These are phyloP conservation scores for Drosophila austrosaltans DNA, from an alignment of 2,888 invertebrate species.

Conservation along the genomic window DNA sequence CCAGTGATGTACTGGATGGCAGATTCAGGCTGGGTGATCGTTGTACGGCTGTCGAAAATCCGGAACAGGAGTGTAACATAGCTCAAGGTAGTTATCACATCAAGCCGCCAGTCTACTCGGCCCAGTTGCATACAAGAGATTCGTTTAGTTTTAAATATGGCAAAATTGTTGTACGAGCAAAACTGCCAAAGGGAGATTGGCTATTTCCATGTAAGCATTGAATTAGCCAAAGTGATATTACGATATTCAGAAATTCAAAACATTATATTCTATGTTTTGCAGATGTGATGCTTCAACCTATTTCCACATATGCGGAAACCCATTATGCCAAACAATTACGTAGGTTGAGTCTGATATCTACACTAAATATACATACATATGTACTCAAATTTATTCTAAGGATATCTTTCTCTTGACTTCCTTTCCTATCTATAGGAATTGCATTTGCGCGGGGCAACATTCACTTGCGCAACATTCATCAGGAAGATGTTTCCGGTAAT, in stretches of 20 bases:
- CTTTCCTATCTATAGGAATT: slow-evolving; percentile 79
- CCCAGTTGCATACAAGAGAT: slow-evolving; percentile 86
- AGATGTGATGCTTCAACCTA: slow-evolving; percentile 88
- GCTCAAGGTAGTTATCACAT: slow-evolving; percentile 83
- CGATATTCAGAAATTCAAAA: no score
- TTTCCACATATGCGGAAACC: slow-evolving; percentile 85
- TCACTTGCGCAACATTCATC: slow-evolving; percentile 60
- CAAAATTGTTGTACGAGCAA: slow-evolving; percentile 88
- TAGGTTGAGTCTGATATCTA: slow-evolving; percentile 31
- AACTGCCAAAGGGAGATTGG: slow-evolving; percentile 91
- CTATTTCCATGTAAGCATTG: slow-evolving; percentile 87
- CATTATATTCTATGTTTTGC: slow-evolving; percentile 40
- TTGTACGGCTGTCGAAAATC: slow-evolving; percentile 85
- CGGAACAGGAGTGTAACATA: slow-evolving; percentile 80
- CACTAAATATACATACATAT: no score
- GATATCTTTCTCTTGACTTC: no score
- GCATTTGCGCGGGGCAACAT: slow-evolving; percentile 89
- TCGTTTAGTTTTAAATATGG: slow-evolving; percentile 89
- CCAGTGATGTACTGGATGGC: slow-evolving; percentile 65
- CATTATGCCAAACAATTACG: slow-evolving; percentile 86
- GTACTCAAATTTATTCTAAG: not conserved
- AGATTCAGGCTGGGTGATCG: slow-evolving; percentile 81
- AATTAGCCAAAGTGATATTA: no score
- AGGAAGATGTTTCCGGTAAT: slow-evolving; percentile 73
- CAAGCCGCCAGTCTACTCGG: slow-evolving; percentile 88